phyloP scores from a whole-genome alignment of 2,797 vertebrate genomes.

The Characodon lateralis region DNA sequence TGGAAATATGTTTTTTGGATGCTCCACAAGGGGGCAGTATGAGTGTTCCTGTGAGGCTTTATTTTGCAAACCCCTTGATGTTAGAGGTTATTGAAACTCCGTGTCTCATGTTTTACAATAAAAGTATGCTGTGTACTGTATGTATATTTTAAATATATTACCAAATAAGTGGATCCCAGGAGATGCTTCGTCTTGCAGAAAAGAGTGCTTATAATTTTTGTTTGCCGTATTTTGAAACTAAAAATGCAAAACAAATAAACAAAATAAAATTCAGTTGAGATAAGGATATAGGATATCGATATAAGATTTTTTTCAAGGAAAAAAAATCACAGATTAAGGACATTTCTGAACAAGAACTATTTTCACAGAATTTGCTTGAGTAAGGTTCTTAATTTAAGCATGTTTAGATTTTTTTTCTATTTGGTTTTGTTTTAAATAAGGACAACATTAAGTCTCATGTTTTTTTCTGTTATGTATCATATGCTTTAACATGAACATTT shows the following conservation, averaged over 20 bases:
- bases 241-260: neutral
- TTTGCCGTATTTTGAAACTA: neutral
- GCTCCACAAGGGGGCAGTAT: conserved; percentile 64
- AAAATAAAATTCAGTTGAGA: neutral
- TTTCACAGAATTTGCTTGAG: neutral
- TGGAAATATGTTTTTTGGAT: neutral
- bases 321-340: neutral
- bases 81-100: neutral
- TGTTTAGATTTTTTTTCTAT: neutral
- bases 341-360: neutral
- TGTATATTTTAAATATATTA: neutral
- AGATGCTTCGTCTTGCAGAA: neutral
- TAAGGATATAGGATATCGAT: neutral
- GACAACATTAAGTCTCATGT: neutral
- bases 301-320: neutral
- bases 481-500: too few relatives aligned
- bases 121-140: neutral
- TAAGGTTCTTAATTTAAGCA: neutral
- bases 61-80: fast-evolving
- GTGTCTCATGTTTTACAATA: neutral
- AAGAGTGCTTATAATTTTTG: neutral
- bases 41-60: conserved; percentile 8
- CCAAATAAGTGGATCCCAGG: neutral
- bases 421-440: neutral
- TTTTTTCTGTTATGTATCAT: too few relatives aligned